phyloP scores from a whole-genome alignment of 1,140 invertebrate species.

The Globodera ellingtonae region DNA sequence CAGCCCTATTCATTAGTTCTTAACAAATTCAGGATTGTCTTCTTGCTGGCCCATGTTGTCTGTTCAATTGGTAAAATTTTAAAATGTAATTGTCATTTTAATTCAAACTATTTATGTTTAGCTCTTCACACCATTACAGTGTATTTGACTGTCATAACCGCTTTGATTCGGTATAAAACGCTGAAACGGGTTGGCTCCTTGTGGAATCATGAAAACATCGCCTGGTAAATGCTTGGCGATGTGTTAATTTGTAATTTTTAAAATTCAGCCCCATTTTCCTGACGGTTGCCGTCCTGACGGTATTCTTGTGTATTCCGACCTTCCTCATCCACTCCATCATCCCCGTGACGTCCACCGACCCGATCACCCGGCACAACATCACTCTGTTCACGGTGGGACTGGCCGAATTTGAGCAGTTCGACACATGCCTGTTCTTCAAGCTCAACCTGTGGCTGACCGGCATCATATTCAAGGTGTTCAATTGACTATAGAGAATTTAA shows the following conservation, averaged over 20 bases:
- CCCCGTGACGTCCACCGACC: slow-evolving; percentile 29
- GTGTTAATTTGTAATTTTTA: too few relatives aligned
- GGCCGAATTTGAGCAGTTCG: slow-evolving; percentile 50
- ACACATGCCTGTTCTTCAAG: slow-evolving; percentile 56
- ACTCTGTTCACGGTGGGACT: slow-evolving; percentile 55
- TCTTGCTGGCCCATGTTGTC: slow-evolving; percentile 51
- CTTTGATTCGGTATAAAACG: slow-evolving; percentile 56
- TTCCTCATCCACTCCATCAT: slow-evolving; percentile 57
- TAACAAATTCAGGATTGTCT: slow-evolving; percentile 36
- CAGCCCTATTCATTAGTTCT: too few relatives aligned
- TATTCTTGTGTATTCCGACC: slow-evolving; percentile 51
- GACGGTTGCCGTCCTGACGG: slow-evolving; percentile 39
- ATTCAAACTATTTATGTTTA: neutral
- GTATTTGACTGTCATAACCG: slow-evolving; percentile 51
- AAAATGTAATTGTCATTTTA: too few relatives aligned
- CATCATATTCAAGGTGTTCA: slow-evolving; percentile 50
- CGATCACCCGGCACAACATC: slow-evolving; percentile 14
- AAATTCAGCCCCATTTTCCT: slow-evolving; percentile 54
- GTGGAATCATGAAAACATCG: slow-evolving; percentile 53
- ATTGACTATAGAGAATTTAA: too few relatives aligned
- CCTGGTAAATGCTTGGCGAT: too few relatives aligned
- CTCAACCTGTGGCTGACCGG: slow-evolving; percentile 54
- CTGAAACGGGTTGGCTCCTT: slow-evolving; percentile 47
- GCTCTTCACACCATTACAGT: slow-evolving; percentile 57
- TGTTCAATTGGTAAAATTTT: slow-evolving; percentile 32